Evolutionary conservation across 2,888 invertebrate species (phyloP), one percentile per base, ranked within the genome.

Genomic region (Ophonus ardosiacus): DNA sequence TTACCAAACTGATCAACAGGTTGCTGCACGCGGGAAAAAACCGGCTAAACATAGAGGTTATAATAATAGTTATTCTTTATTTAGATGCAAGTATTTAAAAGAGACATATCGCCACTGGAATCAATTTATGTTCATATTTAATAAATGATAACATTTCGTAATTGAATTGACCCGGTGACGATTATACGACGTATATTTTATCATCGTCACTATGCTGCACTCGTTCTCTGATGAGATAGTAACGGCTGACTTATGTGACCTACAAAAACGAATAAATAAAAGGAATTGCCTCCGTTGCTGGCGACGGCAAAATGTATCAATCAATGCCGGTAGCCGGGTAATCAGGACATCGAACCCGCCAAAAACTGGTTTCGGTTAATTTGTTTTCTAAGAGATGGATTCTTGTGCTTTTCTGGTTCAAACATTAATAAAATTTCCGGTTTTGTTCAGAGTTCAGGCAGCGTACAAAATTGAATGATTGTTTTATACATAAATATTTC

Each of bases 1-100:
- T 78, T 87, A 88, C 88, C 88, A 86, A 85, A 40, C 17, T 15
- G 18, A 57, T 85, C 87, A 87, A 87, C 87, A 88, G 87, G 87
- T 88, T 85, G 85, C 81, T 85, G 84, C 86, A 82, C 61, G 86
- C 85, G 51, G 57, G n/a, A 78, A 84, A 43, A 78, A 56, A 65
- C 78, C 78, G 76, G 65, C 17, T 63, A 4, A 84, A 84, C 84
- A 84, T 84, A 78, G 76, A 84, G 84, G 63, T 84, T 65, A 61
- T 18, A 10, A 43, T 7, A n/a, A 68, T 17, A n/a, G 40, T 38
- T 82, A 57, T 38, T 57, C 2, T 10, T 71, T 8, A 38, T 74
- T 51, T 17, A 57, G 57, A 56, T 13, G 68, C 74, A 40, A 68
- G 18, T 31, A 74, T 82, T 82, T 59, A 82, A 82, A 74, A 56